Evolutionary conservation across 2,113 vertebrate species (phyloP).

Genomic region (Onychorhynchus coronatus): DNA sequence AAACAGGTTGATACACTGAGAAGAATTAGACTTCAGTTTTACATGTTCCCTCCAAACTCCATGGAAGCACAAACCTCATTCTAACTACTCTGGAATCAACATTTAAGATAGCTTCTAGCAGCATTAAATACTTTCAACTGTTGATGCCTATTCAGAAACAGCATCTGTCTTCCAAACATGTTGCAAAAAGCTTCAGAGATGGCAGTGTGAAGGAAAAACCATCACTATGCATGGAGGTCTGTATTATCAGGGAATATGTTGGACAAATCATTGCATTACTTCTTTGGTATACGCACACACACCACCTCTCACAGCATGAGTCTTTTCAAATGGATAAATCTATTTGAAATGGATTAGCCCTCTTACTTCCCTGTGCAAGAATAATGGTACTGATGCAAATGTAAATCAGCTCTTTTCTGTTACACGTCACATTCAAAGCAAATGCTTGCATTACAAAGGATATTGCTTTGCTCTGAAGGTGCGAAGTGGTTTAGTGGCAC

Average conservation of each 20-base stretch:
- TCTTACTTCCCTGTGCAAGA: constrained; percentile 1
- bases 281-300: background rate
- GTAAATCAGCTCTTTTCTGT: constrained; percentile 31
- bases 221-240: background rate
- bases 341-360: constrained; percentile 51
- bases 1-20: background rate
- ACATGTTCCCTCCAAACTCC: background rate
- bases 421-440: constrained; percentile 39
- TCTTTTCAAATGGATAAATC: constrained; percentile 37
- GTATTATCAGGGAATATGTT: background rate
- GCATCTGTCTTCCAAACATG: background rate
- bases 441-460: constrained; percentile 33
- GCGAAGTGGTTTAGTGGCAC: background rate
- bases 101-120: background rate
- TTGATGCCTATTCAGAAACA: background rate
- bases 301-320: background rate
- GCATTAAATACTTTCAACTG: background rate
- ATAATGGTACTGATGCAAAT: constrained; percentile 26
- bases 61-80: background rate
- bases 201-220: background rate
- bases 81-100: background rate
- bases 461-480: constrained; percentile 13
- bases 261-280: background rate
- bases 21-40: background rate
- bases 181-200: background rate